These are phyloP conservation scores for Chloromyia formosa DNA, from an alignment of 2,888 invertebrate species.

Conservation along the genomic window DNA sequence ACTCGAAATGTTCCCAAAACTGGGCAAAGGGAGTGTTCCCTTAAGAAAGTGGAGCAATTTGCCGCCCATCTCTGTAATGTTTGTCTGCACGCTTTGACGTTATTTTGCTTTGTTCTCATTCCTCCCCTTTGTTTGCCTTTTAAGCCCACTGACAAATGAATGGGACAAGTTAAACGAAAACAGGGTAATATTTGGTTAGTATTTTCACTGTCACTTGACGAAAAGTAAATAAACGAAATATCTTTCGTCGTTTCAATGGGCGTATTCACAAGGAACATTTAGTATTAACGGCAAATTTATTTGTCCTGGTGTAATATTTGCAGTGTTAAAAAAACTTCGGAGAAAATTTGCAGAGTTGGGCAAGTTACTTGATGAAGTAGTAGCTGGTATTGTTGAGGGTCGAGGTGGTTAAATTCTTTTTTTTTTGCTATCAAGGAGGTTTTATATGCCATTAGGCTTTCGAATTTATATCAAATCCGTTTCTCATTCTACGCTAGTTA, in stretches of 20 bases:
- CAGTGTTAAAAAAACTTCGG: too few species aligned
- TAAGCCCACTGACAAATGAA: neutral
- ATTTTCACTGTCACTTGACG: constrained; percentile 19
- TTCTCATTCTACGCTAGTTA: too few species aligned
- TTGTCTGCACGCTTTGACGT: constrained; percentile 1
- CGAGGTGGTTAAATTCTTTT: too few species aligned
- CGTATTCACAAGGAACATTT: neutral
- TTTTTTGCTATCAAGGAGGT: too few species aligned
- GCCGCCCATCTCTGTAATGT: neutral
- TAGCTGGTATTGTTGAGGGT: too few species aligned
- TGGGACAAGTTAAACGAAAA: constrained; percentile 26
- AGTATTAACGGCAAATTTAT: neutral
- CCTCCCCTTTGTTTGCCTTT: neutral
- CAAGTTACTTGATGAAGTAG: too few species aligned
- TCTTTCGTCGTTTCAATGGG: neutral
- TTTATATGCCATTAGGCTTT: too few species aligned
- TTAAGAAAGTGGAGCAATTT: neutral
- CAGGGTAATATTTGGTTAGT: constrained; percentile 2
- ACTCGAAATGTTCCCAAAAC: too few species aligned
- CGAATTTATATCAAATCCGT: too few species aligned
- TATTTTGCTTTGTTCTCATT: neutral
- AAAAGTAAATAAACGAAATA: constrained; percentile 19
- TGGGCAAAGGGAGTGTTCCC: neutral
- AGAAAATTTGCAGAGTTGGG: too few species aligned
- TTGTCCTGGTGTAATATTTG: neutral